Evolutionary conservation across 2,888 invertebrate species (phyloP).

Genomic region (Trisateles emortualis): DNA sequence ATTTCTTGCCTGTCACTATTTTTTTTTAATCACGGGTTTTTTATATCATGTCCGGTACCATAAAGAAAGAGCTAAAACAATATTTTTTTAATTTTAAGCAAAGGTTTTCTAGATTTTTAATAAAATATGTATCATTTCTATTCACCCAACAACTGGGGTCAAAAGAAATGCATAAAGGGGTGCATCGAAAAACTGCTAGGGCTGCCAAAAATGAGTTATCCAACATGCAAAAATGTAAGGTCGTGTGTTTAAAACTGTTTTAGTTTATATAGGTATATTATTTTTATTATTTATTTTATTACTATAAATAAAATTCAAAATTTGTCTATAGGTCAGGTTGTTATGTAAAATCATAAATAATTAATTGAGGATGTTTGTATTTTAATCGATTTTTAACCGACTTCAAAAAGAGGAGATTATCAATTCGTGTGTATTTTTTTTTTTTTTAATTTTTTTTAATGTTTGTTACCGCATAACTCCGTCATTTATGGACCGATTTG

Average conservation of each 20-base stretch:
- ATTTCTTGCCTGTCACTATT: slow-evolving; percentile 13
- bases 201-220: slow-evolving; percentile 6
- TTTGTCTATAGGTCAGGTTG: too few relatives aligned
- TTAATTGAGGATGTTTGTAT: too few relatives aligned
- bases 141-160: slow-evolving; percentile 19
- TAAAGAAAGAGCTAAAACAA: slow-evolving; percentile 20
- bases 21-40: slow-evolving; percentile 11
- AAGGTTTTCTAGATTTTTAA: slow-evolving; percentile 12
- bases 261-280: too few relatives aligned
- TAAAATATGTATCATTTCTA: slow-evolving; percentile 20
- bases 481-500: too few relatives aligned
- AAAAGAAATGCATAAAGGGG: slow-evolving; percentile 24
- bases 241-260: slow-evolving; percentile 8
- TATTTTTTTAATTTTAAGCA: slow-evolving; percentile 21
- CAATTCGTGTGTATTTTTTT: too few relatives aligned
- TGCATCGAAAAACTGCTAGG: slow-evolving; percentile 25
- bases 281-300: too few relatives aligned
- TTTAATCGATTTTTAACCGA: not conserved
- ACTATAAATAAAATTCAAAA: too few relatives aligned
- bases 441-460: too few relatives aligned
- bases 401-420: too few relatives aligned
- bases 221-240: slow-evolving; percentile 22
- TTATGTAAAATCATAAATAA: too few relatives aligned
- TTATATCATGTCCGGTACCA: slow-evolving; percentile 26
- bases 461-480: too few relatives aligned